Evolutionary conservation across 2,113 vertebrate species (phyloP), one percentile per base, ranked within the genome.

Genomic region (Centropus unirufus): DNA sequence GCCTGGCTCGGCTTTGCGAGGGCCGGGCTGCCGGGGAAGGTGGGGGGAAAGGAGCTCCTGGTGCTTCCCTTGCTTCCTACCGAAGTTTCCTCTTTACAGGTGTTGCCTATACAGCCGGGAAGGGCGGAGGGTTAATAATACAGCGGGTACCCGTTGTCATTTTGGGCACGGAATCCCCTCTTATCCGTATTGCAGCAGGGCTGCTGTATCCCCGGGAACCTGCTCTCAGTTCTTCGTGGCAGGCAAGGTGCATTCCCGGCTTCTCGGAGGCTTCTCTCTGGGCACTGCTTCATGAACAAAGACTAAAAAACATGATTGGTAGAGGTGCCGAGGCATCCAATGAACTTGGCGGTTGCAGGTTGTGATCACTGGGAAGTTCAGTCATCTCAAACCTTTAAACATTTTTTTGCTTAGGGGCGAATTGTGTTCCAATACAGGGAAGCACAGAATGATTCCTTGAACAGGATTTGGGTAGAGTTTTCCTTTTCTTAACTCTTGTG

Each of bases 121-220:
- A 67, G 75, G 58, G 76, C 29, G 55, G 79, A 86, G 92, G 79
- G 85, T 83, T 55, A 82, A 22, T 59, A 88, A 26, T 58, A 59
- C 16, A 29, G 61, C 68, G 74, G 73, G 52, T 40, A 40, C 55
- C 32, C 32, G 6, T 42, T 47, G 8, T 49, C 23, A 6, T 66
- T 77, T 52, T 32, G 72, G 63, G 46, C 76, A 51, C 9, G 30
- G 63, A 49, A 77, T 73, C 39, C 61, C 79, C 32, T 39, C 57
- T 36, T 51, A 15, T 59, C 29, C 57, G 49, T 77, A 23, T 36
- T 47, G 72, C 39, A 39, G 61, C 76, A 97, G 96, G 96, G 95
- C 95, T 90, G 32, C 46, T n/a, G 70, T 85, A 29, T 92, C 64
- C n/a, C 29, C 62, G 36, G 68, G 83, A 96, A 95, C 86, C 95